A percentile compares a stretch with the other conserved stretches of the same genome.
These are phyloP conservation scores for Philaethria dido DNA, from an alignment of 2,888 invertebrate species.

Conservation along the genomic window DNA sequence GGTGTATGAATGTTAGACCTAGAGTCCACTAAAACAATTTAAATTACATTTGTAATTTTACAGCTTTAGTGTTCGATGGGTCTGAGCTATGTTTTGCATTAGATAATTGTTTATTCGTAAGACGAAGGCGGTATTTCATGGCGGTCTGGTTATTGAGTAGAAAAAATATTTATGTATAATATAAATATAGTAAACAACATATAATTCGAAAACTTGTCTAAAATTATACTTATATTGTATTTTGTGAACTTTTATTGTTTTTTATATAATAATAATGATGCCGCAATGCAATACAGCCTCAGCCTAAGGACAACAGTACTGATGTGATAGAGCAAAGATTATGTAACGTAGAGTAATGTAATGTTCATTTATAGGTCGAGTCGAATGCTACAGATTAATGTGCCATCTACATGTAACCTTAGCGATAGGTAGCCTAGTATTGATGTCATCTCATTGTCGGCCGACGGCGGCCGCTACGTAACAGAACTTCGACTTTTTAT, in stretches of 20 bases:
- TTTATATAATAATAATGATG: constrained; percentile 5
- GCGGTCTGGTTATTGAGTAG: constrained; percentile 14
- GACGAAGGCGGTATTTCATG: constrained; percentile 35
- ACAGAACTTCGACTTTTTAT: constrained; percentile 7
- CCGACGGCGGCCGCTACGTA: constrained; percentile 22
- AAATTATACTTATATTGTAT: not conserved
- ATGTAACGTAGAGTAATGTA: constrained; percentile 52
- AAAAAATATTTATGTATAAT: not conserved
- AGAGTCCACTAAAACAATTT: constrained; percentile 27
- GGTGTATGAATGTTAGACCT: constrained; percentile 28
- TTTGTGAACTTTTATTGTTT: not conserved
- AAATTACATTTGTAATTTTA: not conserved
- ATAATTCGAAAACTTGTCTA: too few relatives aligned
- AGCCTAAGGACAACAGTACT: constrained; percentile 72
- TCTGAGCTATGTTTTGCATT: constrained; percentile 23
- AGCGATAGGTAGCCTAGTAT: constrained; percentile 52
- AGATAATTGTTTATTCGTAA: constrained; percentile 36
- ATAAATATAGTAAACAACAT: not conserved
- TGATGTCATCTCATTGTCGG: constrained; percentile 32
- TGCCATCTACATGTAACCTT: constrained; percentile 73
- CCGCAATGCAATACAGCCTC: constrained; percentile 45
- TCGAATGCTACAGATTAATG: constrained; percentile 68
- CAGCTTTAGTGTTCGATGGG: constrained; percentile 23
- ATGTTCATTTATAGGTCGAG: constrained; percentile 40
- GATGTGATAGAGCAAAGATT: constrained; percentile 79